phyloP scores from a whole-genome alignment of 2,888 invertebrate genomes.

The Tribolium freemani region DNA sequence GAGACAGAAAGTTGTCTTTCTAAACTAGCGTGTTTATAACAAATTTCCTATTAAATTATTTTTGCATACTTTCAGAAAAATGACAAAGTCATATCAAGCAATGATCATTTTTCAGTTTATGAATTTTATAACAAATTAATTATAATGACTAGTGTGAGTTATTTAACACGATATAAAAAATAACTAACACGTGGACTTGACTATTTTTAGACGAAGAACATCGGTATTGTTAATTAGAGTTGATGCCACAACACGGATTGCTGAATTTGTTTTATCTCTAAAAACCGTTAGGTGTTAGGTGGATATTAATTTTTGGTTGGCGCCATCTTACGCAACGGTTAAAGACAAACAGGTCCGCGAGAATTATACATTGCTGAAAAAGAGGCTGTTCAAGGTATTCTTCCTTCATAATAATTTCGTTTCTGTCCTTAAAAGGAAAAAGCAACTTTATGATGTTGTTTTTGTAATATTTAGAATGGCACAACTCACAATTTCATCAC shows the following conservation, averaged over 20 bases:
- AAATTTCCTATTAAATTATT: no score
- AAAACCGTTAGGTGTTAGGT: conserved; percentile 9
- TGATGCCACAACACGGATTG: not conserved
- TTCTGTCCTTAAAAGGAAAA: conserved; percentile 44
- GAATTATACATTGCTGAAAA: not conserved
- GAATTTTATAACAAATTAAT: no score
- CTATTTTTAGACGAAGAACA: not conserved
- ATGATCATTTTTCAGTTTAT: no score
- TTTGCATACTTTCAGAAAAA: no score
- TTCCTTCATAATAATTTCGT: conserved; percentile 34
- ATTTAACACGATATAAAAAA: no score
- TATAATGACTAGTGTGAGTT: no score
- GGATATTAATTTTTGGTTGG: not conserved
- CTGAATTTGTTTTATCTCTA: not conserved
- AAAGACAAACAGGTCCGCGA: not conserved
- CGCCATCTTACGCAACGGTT: conserved; percentile 13
- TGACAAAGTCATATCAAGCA: no score
- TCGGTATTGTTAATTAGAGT: not conserved
- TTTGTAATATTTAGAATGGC: not conserved
- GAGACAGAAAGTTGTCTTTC: no score
- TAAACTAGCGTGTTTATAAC: no score
- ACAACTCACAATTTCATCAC: conserved; percentile 15
- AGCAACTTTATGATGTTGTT: conserved; percentile 13
- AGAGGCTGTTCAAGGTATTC: not conserved
- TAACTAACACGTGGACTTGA: no score